Percentiles rank a stretch among this genome's conserved stretches.
Evolutionary conservation across 2,888 invertebrate species (phyloP).

Genomic region (Mimumesa dahlbomi): DNA sequence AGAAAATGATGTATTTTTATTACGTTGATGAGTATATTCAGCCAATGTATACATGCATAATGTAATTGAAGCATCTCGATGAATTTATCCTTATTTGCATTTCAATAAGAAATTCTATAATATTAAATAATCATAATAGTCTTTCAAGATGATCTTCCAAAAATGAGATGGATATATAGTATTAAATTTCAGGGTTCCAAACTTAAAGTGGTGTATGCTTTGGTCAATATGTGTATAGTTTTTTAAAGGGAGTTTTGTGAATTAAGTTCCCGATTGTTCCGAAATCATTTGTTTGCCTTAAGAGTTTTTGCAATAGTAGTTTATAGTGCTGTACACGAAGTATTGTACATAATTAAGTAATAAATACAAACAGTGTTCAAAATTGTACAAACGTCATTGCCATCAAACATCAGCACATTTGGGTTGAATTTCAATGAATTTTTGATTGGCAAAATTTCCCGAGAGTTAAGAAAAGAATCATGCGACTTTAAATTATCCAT

Average conservation of each 20-base stretch:
- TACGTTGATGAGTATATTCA: slow-evolving; percentile 55
- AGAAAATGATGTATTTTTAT: slow-evolving; percentile 65
- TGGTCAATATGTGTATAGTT: slow-evolving; percentile 42
- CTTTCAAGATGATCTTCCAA: slow-evolving; percentile 60
- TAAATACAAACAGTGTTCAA: slow-evolving; percentile 64
- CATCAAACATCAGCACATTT: too few relatives aligned
- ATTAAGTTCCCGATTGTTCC: slow-evolving; percentile 44
- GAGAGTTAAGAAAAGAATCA: too few relatives aligned
- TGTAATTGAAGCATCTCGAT: slow-evolving; percentile 43
- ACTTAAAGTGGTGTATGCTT: slow-evolving; percentile 44
- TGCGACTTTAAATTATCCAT: too few relatives aligned
- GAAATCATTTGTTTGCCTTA: slow-evolving; percentile 53
- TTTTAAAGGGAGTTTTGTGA: slow-evolving; percentile 39
- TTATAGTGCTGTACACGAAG: slow-evolving; percentile 65
- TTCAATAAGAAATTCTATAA: slow-evolving; percentile 57
- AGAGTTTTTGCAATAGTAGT: slow-evolving; percentile 53
- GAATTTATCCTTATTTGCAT: slow-evolving; percentile 63
- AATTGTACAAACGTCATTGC: slow-evolving; percentile 31
- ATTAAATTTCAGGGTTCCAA: slow-evolving; percentile 37
- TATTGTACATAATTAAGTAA: slow-evolving; percentile 67
- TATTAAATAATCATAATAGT: slow-evolving; percentile 32
- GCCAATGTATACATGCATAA: slow-evolving; percentile 48
- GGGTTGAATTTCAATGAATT: too few relatives aligned
- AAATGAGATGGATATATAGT: slow-evolving; percentile 30
- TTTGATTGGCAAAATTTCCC: too few relatives aligned